Evolutionary conservation across 2,888 invertebrate species (phyloP), one percentile per base, ranked within the genome.

Genomic region (Xestobium rufovillosum): DNA sequence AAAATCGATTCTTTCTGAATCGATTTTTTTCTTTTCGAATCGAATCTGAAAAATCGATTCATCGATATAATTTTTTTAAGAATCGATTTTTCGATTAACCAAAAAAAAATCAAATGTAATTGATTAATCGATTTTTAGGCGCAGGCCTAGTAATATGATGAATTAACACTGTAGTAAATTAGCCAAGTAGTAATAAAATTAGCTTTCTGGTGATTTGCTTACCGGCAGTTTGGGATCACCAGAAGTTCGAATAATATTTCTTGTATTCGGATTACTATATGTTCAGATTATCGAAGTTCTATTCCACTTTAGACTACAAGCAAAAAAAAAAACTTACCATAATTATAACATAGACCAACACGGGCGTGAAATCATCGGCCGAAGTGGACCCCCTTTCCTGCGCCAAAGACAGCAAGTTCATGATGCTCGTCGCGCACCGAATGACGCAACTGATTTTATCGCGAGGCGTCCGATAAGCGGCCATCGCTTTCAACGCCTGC

Each of bases 361-460:
- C 94, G 1, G 97, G 97, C 56, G 92, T 85, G 58, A 97, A 80
- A 69, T 97, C 96, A 67, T 98, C 97, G 1, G 90, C 87, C 2
- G 95, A 89, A 14, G 91, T 84, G 13, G 84, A 77, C 31, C 76
- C 71, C 28, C 76, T 72, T 51, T 79, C 79, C 32, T 85, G 83
- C 26, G 89, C 83, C 69, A 96, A 78, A 15, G 86, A 83, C 47
- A 97, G 71, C 48, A 97, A 74, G 61, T 94, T 89, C 83, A 95
- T 90, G 50, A 97, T 91, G 43, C 91, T 89, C 19, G 83, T 83
- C 49, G 94, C 86, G 62, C 95, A 94, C 34, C 91, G 78, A 57
- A 82, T 73, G 17, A 90, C 78, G 63, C 90, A 90, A 55, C 52
- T 49, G 3, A 77, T 72, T 67, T 92, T 92, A 64, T 92, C 92